phyloP scores from a whole-genome alignment of 2,888 invertebrate genomes.

The Teleogryllus oceanicus region DNA sequence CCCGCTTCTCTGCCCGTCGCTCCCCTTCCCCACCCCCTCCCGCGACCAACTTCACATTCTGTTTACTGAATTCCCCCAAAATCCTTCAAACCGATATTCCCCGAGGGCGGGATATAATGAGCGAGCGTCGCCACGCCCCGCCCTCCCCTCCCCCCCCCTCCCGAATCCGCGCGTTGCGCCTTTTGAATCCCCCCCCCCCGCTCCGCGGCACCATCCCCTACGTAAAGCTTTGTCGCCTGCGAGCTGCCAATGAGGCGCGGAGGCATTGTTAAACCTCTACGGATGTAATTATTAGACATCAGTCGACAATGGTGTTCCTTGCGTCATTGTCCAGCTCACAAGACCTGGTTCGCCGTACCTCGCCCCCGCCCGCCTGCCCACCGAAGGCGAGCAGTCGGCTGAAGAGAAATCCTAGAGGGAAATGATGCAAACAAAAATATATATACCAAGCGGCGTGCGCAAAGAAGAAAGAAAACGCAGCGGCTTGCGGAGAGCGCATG shows the following conservation, averaged over 20 bases:
- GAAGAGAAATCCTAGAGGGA: conserved; percentile 18
- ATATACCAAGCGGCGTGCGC: not conserved
- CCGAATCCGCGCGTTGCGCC: not conserved
- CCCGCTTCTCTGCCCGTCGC: not conserved
- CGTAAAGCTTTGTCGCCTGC: not conserved
- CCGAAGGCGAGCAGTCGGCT: not conserved
- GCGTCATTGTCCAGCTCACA: not conserved
- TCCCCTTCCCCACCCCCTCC: not conserved
- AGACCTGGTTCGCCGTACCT: not conserved
- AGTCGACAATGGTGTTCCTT: conserved; percentile 8
- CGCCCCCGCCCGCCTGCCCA: not conserved
- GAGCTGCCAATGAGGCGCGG: not conserved
- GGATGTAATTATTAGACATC: conserved; percentile 18
- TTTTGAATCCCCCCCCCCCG: not conserved
- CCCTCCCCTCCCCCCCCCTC: not conserved
- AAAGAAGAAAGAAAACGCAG: not conserved
- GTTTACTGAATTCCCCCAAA: conserved; percentile 12
- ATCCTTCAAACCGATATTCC: conserved; percentile 18
- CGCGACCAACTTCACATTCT: not conserved
- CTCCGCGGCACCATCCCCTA: not conserved
- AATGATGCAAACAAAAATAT: conserved; percentile 18
- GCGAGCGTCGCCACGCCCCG: not conserved
- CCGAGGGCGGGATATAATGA: conserved; percentile 7
- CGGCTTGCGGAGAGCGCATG: not conserved
- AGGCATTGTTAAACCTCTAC: not conserved